A percentile compares a stretch with the other conserved stretches of the same genome.
These are phyloP conservation scores for Melanotus villosus DNA, from an alignment of 2,888 invertebrate species.

Conservation along the genomic window DNA sequence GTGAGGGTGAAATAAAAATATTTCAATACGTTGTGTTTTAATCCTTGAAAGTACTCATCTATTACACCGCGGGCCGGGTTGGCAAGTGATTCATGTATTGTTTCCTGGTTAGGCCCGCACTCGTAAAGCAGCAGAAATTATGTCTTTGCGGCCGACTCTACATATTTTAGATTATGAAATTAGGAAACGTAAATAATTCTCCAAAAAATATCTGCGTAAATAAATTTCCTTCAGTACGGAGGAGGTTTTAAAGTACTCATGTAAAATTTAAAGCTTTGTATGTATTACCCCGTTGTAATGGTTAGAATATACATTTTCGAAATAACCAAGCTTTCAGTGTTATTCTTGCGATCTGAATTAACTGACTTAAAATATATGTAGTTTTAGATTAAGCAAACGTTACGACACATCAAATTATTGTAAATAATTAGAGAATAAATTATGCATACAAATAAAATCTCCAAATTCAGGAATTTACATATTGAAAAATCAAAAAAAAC, in stretches of 20 bases:
- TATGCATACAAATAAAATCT: too few species aligned
- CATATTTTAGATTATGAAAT: conserved; percentile 47
- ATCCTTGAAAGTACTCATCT: conserved; percentile 68
- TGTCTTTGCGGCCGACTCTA: conserved; percentile 62
- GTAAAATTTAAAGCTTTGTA: conserved; percentile 24
- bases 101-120: conserved; percentile 66
- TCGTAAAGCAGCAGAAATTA: conserved; percentile 68
- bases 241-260: conserved; percentile 15
- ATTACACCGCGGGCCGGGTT: conserved; percentile 59
- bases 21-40: conserved; percentile 69
- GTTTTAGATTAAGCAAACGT: too few species aligned
- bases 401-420: too few species aligned
- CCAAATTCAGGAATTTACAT: too few species aligned
- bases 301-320: too few species aligned
- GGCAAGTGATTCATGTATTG: conserved; percentile 68
- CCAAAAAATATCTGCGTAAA: conserved; percentile 38
- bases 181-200: conserved; percentile 46
- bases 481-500: too few species aligned
- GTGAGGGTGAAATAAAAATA: conserved; percentile 65
- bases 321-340: too few species aligned
- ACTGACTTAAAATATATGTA: too few species aligned
- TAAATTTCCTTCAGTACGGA: conserved; percentile 34
- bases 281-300: too few species aligned
- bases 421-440: too few species aligned
- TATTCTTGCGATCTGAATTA: too few species aligned